Conservation (phyloP, 2,888 invertebrate species). For the Penaeus monodon region DNA sequence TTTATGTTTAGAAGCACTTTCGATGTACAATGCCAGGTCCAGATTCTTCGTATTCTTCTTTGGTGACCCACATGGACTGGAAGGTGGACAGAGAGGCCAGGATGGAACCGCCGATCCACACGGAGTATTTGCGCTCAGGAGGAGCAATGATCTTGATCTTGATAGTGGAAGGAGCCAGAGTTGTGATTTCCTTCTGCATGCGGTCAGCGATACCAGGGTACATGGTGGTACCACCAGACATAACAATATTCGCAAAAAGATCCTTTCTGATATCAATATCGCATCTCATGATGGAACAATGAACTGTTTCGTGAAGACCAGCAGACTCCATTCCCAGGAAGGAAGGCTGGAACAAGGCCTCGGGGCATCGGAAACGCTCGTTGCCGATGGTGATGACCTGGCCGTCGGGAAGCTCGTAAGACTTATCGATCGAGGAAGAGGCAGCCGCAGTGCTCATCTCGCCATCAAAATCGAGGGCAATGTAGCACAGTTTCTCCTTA, state of each 20-base stretch:
- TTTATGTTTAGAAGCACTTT: slow-evolving; percentile 63
- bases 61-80: slow-evolving; percentile 96
- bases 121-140: slow-evolving; percentile 95
- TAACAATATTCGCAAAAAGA: slow-evolving; percentile 65
- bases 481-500: too few species aligned
- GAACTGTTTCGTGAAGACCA: slow-evolving; percentile 74
- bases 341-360: slow-evolving; percentile 63
- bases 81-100: slow-evolving; percentile 90
- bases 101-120: slow-evolving; percentile 98
- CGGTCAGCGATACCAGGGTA: slow-evolving; percentile 97
- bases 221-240: slow-evolving; percentile 87
- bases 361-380: slow-evolving; percentile 61
- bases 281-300: slow-evolving; percentile 68
- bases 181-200: slow-evolving; percentile 97
- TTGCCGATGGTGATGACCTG: slow-evolving; percentile 64
- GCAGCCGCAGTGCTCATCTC: too few species aligned
- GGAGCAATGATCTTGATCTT: slow-evolving; percentile 86
- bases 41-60: slow-evolving; percentile 89
- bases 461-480: too few species aligned
- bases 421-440: too few species aligned
- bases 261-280: slow-evolving; percentile 67
- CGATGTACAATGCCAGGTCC: slow-evolving; percentile 66
- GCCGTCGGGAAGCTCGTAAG: slow-evolving; percentile 61
- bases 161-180: slow-evolving; percentile 79
- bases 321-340: slow-evolving; percentile 68